Evolutionary conservation across 1,140 invertebrate genomes (phyloP), one percentile per base, ranked within the genome.

Genomic region (Acarapis woodi): DNA sequence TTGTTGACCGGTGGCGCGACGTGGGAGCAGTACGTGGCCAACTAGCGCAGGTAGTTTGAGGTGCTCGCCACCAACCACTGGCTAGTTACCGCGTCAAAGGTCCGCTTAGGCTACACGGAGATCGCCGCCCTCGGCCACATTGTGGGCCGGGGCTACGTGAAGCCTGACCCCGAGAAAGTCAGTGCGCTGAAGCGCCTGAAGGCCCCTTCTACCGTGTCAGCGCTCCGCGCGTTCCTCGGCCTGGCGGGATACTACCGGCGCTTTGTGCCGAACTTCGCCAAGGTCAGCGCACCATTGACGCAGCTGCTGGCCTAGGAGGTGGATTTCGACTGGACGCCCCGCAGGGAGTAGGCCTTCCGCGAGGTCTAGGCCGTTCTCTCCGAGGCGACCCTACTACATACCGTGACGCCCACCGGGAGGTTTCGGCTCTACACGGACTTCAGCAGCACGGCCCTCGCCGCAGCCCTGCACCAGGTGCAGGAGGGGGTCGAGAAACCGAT

Each of bases 51-150:
- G n/a, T n/a, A n/a, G n/a, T n/a, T n/a, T n/a, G n/a, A n/a, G n/a
- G n/a, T n/a, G n/a, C n/a, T n/a, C n/a, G n/a, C n/a, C n/a, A n/a
- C n/a, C n/a, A n/a, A n/a, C n/a, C n/a, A n/a, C n/a, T n/a, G n/a
- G n/a, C n/a, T n/a, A n/a, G n/a, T 48, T 5, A 46, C 49, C 9
- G n/a, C 23, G 2, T 2, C 42, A 32, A 48, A 48, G 32, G 43
- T 41, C 42, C 10, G 6, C 10, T 45, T 47, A 23, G 46, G 8
- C 2, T 6, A 15, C 10, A n/a, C n/a, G 10, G 19, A 34, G 25
- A 19, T 47, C 5, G 24, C 15, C 4, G 47, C 20, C 20, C 37
- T 44, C 9, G 43, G 43, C 4, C 26, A 42, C 4, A 29, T 21
- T 8, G 35, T 44, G 14, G 9, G 1, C 3, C 32, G 16, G 3